These are phyloP conservation scores for Onychorhynchus coronatus DNA, from an alignment of 2,113 vertebrate genomes.

Conservation along the genomic window DNA sequence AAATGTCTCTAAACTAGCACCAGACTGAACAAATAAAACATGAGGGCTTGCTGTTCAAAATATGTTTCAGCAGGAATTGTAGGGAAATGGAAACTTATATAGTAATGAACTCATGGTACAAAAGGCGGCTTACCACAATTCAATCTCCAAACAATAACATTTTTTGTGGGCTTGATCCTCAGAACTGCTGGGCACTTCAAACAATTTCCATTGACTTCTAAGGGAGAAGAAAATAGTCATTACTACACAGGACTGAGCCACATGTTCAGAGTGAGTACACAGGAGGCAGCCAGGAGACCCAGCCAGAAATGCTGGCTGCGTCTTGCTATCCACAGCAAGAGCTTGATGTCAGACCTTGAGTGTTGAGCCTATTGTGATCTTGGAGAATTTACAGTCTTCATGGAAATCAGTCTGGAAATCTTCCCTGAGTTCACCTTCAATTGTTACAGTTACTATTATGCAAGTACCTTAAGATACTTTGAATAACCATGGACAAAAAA, in stretches of 20 bases:
- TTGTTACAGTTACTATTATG: no score
- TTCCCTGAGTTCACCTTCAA: not conserved
- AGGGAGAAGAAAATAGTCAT: not conserved
- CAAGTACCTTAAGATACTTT: not conserved
- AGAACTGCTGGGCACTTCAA: not conserved
- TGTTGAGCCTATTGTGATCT: not conserved
- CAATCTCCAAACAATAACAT: not conserved
- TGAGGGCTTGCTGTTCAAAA: not conserved
- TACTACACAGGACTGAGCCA: not conserved
- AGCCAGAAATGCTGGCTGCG: not conserved
- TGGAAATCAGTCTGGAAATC: not conserved
- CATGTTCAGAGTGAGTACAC: not conserved
- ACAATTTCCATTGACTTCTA: not conserved
- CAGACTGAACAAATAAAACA: not conserved
- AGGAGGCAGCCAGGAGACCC: not conserved
- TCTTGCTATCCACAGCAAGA: not conserved
- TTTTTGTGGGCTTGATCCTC: not conserved
- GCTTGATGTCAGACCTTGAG: not conserved
- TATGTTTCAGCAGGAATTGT: not conserved
- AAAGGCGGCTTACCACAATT: not conserved
- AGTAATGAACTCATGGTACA: not conserved
- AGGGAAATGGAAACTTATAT: not conserved
- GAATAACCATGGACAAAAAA: not conserved
- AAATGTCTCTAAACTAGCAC: not conserved
- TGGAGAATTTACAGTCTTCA: not conserved